Evolutionary conservation across 1,140 invertebrate genomes (phyloP).

Genomic region (Dendrolimus kikuchii): DNA sequence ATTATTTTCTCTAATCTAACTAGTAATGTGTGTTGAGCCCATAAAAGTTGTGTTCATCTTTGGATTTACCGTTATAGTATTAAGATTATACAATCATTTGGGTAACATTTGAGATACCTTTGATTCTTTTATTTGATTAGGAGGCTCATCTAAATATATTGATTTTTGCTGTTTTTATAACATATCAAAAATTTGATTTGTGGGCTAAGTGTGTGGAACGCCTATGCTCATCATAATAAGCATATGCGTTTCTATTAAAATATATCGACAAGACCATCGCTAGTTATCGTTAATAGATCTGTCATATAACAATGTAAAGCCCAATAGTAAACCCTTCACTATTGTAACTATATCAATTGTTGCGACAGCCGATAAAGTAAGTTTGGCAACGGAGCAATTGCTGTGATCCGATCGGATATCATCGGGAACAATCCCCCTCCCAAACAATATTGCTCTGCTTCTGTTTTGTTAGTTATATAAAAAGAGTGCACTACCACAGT

Average conservation of each 20-base stretch:
- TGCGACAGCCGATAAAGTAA: constrained; percentile 59
- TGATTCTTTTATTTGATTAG: too few species aligned
- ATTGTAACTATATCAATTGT: constrained; percentile 49
- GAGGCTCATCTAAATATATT: too few species aligned
- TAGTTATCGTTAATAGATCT: constrained; percentile 12
- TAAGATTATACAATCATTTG: too few species aligned
- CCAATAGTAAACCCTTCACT: constrained; percentile 38
- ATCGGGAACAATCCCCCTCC: constrained; percentile 59
- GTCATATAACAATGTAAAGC: constrained; percentile 24
- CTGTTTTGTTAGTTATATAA: constrained; percentile 70
- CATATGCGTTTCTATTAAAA: not conserved
- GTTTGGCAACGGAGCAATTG: constrained; percentile 64
- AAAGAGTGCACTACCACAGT: constrained; percentile 56
- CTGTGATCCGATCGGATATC: constrained; percentile 64
- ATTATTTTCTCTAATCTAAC: too few species aligned
- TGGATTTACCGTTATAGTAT: too few species aligned
- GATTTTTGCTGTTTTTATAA: too few species aligned
- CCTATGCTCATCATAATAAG: too few species aligned
- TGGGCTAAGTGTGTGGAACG: too few species aligned
- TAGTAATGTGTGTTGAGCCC: too few species aligned
- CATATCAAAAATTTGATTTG: too few species aligned
- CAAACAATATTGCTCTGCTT: constrained; percentile 22
- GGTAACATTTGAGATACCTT: too few species aligned
- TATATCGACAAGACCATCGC: not conserved
- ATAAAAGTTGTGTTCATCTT: too few species aligned